These are phyloP conservation scores for Masnerella sp. DNA, from an alignment of 2,888 invertebrate species.

Conservation along the genomic window DNA sequence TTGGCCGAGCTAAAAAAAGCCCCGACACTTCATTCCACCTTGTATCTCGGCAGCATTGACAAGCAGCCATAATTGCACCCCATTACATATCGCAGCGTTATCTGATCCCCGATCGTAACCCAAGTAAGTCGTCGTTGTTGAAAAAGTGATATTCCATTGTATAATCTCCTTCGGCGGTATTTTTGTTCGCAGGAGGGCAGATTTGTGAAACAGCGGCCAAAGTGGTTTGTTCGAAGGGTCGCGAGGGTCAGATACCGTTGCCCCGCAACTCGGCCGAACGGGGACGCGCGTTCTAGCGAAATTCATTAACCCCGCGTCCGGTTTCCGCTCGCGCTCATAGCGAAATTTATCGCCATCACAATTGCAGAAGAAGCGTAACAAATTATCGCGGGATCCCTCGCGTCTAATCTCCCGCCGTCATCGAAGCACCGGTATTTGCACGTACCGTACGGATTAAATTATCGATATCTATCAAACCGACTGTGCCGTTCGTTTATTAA, in stretches of 20 bases:
- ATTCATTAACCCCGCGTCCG: slow-evolving; percentile 52
- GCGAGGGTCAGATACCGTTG: slow-evolving; percentile 56
- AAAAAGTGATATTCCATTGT: slow-evolving; percentile 54
- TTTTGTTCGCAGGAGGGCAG: slow-evolving; percentile 50
- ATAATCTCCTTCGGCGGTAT: slow-evolving; percentile 43
- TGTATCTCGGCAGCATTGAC: slow-evolving; percentile 17
- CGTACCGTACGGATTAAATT: slow-evolving; percentile 25
- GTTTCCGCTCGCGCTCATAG: slow-evolving; percentile 42
- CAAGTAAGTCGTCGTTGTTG: slow-evolving; percentile 45
- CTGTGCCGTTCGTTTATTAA: slow-evolving; percentile 19
- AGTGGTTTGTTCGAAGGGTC: slow-evolving; percentile 53
- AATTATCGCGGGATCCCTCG: slow-evolving; percentile 37
- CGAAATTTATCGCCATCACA: slow-evolving; percentile 46
- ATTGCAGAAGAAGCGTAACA: slow-evolving; percentile 52
- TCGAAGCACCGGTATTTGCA: slow-evolving; percentile 26
- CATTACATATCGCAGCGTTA: slow-evolving; percentile 45
- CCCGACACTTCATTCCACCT: slow-evolving; percentile 12
- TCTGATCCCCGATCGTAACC: slow-evolving; percentile 45
- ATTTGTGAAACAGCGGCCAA: slow-evolving; percentile 50
- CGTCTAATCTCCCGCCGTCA: slow-evolving; percentile 29
- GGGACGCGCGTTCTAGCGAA: slow-evolving; percentile 43
- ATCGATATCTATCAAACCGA: slow-evolving; percentile 25
- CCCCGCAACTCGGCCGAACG: slow-evolving; percentile 66
- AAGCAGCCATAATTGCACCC: slow-evolving; percentile 44
- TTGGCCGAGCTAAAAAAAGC: no score